Percentiles rank a stretch among this genome's conserved stretches.
Evolutionary conservation across 2,888 invertebrate genomes (phyloP).

Genomic region (Meliscaeva auricollis): DNA sequence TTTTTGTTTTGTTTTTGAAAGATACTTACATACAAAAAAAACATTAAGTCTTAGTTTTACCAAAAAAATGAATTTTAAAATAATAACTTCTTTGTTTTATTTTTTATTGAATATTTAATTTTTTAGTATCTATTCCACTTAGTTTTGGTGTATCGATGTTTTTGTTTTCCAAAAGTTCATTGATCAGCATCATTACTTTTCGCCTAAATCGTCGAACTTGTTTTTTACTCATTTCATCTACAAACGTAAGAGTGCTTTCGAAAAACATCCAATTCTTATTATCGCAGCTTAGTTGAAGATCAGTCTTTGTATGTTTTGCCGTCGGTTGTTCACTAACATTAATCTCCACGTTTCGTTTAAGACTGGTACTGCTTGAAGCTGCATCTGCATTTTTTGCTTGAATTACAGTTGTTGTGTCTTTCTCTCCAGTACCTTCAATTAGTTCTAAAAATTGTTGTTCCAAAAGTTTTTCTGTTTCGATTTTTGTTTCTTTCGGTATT

Average conservation of each 20-base stretch:
- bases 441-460: constrained; percentile 4
- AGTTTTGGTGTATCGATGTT: not conserved
- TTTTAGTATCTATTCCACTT: not conserved
- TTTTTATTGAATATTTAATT: not conserved
- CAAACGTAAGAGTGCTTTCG: constrained; percentile 24
- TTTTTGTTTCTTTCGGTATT: not conserved
- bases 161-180: constrained; percentile 20
- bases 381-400: not conserved
- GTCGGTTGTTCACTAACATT: not conserved
- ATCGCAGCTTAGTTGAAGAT: not conserved
- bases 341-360: not conserved
- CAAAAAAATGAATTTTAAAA: too few species aligned
- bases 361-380: not conserved
- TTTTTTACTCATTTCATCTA: constrained; percentile 27
- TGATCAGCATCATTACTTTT: constrained; percentile 24
- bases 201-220: constrained; percentile 22
- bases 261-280: constrained; percentile 18
- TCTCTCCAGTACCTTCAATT: not conserved
- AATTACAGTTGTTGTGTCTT: not conserved
- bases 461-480: not conserved
- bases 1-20: too few species aligned
- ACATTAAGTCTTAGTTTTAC: too few species aligned
- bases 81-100: too few species aligned
- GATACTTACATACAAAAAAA: too few species aligned
- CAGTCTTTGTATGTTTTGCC: not conserved